Percentiles rank a stretch among this genome's conserved stretches.
Evolutionary conservation across 2,888 invertebrate species (phyloP).

Genomic region (Eupeodes luniger): DNA sequence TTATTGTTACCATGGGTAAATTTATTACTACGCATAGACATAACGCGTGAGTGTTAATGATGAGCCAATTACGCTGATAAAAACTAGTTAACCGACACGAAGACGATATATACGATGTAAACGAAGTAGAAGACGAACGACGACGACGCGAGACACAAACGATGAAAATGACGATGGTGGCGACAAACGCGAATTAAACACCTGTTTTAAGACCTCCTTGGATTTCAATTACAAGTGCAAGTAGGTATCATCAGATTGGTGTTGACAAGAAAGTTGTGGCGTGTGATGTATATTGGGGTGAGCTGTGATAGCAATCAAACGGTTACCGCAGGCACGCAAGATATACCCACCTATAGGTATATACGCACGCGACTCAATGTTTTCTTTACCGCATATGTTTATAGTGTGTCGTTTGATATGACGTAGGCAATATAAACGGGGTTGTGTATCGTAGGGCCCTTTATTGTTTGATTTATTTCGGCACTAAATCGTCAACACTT

Average conservation of each 20-base stretch:
- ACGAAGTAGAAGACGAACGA: too few species aligned
- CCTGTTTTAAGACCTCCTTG: slow-evolving; percentile 25
- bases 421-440: neutral
- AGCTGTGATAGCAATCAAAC: slow-evolving; percentile 33
- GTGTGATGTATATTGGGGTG: neutral
- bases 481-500: slow-evolving; percentile 37
- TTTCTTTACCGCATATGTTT: neutral
- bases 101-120: neutral
- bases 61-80: slow-evolving; percentile 16
- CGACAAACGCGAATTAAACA: slow-evolving; percentile 42
- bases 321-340: slow-evolving; percentile 59
- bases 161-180: too few species aligned
- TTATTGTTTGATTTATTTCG: slow-evolving; percentile 15
- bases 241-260: neutral
- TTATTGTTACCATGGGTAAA: slow-evolving; percentile 78
- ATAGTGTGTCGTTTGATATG: neutral
- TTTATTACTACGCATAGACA: slow-evolving; percentile 84
- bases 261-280: slow-evolving; percentile 39
- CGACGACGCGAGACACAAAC: too few species aligned
- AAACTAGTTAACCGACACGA: slow-evolving; percentile 38
- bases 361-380: slow-evolving; percentile 53
- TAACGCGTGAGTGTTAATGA: slow-evolving; percentile 72
- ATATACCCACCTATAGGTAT: neutral
- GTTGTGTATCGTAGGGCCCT: neutral
- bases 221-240: slow-evolving; percentile 15